Evolutionary conservation across 2,888 invertebrate species (phyloP).

Genomic region (Acronicta leporina): DNA sequence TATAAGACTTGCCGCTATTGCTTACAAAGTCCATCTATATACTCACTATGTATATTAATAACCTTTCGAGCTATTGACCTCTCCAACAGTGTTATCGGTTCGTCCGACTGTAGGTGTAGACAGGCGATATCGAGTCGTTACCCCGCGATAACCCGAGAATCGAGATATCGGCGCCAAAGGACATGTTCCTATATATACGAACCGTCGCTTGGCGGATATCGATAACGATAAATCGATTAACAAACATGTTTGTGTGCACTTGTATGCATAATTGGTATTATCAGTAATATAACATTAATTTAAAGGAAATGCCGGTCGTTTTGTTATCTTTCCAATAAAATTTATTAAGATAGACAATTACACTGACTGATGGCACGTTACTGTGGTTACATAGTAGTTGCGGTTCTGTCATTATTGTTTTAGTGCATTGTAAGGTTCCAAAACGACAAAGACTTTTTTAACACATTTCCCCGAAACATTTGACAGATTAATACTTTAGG

Average conservation of each 20-base stretch:
- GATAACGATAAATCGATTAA: constrained; percentile 38
- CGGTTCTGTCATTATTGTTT: too few species aligned
- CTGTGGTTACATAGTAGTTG: too few species aligned
- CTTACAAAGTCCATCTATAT: constrained; percentile 12
- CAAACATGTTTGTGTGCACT: constrained; percentile 51
- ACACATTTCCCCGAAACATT: too few species aligned
- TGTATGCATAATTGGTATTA: constrained; percentile 34
- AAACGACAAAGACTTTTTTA: too few species aligned
- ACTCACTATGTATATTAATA: constrained; percentile 32
- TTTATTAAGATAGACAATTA: background rate
- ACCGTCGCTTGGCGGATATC: constrained; percentile 50
- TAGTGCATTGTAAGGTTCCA: too few species aligned
- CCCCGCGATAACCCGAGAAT: constrained; percentile 51
- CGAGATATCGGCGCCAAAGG: constrained; percentile 37
- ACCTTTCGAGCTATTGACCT: constrained; percentile 52
- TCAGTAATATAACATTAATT: constrained; percentile 18
- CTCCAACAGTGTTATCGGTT: constrained; percentile 46
- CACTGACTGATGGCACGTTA: too few species aligned
- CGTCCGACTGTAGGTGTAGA: constrained; percentile 50
- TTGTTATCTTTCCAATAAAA: constrained; percentile 7
- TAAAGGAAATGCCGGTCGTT: constrained; percentile 22
- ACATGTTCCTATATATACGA: constrained; percentile 31
- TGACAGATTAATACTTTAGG: too few species aligned
- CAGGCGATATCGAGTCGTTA: constrained; percentile 39
- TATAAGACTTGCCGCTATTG: constrained; percentile 3